Conservation (phyloP, 1,140 invertebrate species). For the Trachelipus rathkii region DNA sequence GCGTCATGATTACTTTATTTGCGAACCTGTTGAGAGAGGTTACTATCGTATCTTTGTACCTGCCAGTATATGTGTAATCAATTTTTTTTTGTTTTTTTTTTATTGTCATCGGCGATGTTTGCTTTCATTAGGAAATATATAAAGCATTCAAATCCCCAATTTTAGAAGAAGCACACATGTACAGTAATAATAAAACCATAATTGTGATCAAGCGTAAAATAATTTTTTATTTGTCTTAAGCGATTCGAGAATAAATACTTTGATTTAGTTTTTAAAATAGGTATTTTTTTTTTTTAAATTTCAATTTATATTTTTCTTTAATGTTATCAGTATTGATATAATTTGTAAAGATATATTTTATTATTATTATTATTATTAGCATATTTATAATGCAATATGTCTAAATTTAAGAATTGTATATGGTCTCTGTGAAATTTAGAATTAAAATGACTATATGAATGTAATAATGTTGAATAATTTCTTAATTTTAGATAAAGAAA, state of each 20-base stretch:
- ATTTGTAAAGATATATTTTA: neutral
- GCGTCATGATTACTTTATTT: too few relatives aligned
- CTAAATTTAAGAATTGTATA: neutral
- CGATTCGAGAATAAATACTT: neutral
- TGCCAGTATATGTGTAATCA: too few relatives aligned
- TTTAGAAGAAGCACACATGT: neutral
- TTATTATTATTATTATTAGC: neutral
- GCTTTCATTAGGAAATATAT: neutral
- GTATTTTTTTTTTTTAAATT: neutral
- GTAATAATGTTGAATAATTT: neutral
- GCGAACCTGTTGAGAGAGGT: too few relatives aligned
- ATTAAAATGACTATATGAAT: neutral
- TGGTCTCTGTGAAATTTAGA: neutral
- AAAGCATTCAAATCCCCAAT: neutral
- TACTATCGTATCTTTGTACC: too few relatives aligned
- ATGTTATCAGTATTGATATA: slow-evolving; percentile 6
- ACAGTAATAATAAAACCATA: neutral
- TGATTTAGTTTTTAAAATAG: neutral
- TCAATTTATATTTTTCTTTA: neutral
- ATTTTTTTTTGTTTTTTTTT: too few relatives aligned
- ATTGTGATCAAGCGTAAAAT: neutral
- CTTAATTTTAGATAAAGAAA: too few relatives aligned
- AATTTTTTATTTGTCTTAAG: neutral
- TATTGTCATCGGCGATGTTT: too few relatives aligned
- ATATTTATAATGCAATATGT: neutral